phyloP scores from a whole-genome alignment of 2,888 invertebrate genomes.

The Drosophila macrospina region DNA sequence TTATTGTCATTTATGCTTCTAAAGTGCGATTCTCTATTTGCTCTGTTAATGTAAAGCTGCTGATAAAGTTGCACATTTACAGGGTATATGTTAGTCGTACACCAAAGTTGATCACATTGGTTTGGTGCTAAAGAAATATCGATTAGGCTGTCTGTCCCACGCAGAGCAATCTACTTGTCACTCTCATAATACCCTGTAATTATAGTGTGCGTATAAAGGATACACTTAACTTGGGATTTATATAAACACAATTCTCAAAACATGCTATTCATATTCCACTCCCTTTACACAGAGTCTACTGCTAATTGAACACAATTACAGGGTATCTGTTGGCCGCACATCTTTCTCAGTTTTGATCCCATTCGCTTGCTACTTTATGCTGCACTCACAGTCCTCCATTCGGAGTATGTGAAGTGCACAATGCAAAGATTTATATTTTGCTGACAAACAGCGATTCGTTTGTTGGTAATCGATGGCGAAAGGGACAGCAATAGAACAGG shows the following conservation, averaged over 20 bases:
- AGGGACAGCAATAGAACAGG: neutral
- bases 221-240: neutral
- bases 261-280: neutral
- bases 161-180: neutral
- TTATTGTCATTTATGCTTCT: too few species aligned
- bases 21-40: too few species aligned
- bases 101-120: neutral
- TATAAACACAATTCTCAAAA: too few species aligned
- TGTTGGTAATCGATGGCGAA: constrained; percentile 71
- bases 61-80: neutral
- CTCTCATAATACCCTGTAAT: constrained; percentile 4
- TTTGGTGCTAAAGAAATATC: neutral
- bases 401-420: constrained; percentile 66
- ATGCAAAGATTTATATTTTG: constrained; percentile 79
- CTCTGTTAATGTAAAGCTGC: too few species aligned
- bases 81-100: constrained; percentile 1
- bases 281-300: neutral
- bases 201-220: neutral
- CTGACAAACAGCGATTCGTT: constrained; percentile 74
- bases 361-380: constrained; percentile 46
- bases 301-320: neutral
- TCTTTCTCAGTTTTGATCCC: constrained; percentile 2
- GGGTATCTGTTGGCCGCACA: neutral
- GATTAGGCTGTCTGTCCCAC: neutral
- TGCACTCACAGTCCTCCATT: constrained; percentile 40